Evolutionary conservation across 2,797 vertebrate species (phyloP).

Genomic region (Vespertilio murinus): DNA sequence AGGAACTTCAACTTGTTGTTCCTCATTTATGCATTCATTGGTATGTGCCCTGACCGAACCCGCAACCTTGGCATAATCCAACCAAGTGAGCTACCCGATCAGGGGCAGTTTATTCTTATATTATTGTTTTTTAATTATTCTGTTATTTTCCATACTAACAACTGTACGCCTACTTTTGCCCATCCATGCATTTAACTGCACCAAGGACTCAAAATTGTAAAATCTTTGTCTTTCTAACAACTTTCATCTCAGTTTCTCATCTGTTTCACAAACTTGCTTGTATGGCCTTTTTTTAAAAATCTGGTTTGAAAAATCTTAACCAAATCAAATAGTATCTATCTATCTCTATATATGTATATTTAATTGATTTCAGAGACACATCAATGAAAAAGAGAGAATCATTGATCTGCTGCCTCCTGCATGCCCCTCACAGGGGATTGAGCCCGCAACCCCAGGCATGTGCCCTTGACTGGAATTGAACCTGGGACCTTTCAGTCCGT

Average conservation of each 20-base stretch:
- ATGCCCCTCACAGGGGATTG: too few species aligned
- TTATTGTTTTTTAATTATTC: neutral
- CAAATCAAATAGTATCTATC: slow-evolving; percentile 18
- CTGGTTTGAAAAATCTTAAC: slow-evolving; percentile 3
- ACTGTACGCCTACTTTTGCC: neutral
- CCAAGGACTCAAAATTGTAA: slow-evolving; percentile 9
- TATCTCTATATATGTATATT: too few species aligned
- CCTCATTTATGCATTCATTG: neutral
- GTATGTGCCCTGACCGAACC: neutral
- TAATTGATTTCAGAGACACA: too few species aligned
- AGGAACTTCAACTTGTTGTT: neutral
- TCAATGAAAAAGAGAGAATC: too few species aligned
- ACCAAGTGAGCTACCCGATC: neutral
- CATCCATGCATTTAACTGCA: neutral
- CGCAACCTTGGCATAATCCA: neutral
- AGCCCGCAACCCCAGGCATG: too few species aligned
- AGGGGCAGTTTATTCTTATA: neutral
- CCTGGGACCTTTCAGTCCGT: too few species aligned
- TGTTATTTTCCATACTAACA: neutral
- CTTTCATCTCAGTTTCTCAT: slow-evolving; percentile 37
- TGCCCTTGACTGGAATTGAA: too few species aligned
- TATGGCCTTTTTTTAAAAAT: slow-evolving; percentile 35
- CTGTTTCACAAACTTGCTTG: slow-evolving; percentile 38
- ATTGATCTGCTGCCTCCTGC: too few species aligned
- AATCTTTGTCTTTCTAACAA: slow-evolving; percentile 44